These are phyloP conservation scores for Lerema accius DNA, from an alignment of 1,140 invertebrate species.

Conservation along the genomic window DNA sequence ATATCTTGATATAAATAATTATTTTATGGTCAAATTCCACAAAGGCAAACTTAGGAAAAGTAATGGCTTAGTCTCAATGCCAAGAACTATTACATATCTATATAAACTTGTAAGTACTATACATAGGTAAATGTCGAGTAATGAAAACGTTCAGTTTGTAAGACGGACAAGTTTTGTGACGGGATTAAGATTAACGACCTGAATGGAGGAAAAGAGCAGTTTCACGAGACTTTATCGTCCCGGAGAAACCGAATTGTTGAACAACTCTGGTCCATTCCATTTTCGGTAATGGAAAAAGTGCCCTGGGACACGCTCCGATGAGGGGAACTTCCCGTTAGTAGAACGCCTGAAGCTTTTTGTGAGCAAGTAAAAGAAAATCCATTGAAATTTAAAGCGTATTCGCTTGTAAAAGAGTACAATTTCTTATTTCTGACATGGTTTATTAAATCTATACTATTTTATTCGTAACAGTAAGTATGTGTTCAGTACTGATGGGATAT, in stretches of 20 bases:
- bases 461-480: too few species aligned
- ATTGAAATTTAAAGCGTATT: neutral
- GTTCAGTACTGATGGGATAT: too few species aligned
- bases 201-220: neutral
- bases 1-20: too few species aligned
- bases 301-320: conserved; percentile 16
- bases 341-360: conserved; percentile 25
- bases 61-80: too few species aligned
- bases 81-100: too few species aligned
- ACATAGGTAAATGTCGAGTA: too few species aligned
- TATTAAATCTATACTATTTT: too few species aligned
- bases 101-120: too few species aligned
- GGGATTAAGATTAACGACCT: neutral
- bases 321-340: conserved; percentile 6
- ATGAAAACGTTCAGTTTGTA: neutral
- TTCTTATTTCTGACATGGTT: neutral
- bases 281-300: conserved; percentile 27
- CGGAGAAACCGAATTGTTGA: conserved; percentile 18
- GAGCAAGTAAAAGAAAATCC: neutral
- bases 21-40: too few species aligned
- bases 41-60: too few species aligned
- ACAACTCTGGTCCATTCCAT: conserved; percentile 22
- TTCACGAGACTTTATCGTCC: neutral
- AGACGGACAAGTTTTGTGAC: neutral
- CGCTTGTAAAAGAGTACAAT: neutral